Conservation (phyloP, 2,888 invertebrate genomes). For the Cancer borealis region DNA sequence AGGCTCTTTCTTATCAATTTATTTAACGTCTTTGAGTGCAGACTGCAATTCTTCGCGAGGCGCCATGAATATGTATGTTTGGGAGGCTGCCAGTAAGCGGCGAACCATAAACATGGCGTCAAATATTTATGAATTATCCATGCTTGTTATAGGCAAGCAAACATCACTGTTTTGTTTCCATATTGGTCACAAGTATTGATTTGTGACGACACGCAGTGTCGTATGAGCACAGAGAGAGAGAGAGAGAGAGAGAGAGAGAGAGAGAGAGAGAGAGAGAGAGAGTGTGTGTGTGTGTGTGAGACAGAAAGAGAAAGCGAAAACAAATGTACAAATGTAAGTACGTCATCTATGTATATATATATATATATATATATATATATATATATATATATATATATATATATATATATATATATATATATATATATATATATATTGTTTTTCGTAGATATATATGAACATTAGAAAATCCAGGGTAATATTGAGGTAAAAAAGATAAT, state of each 20-base stretch:
- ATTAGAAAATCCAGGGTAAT: too few relatives aligned
- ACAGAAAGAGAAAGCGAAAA: too few relatives aligned
- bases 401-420: too few relatives aligned
- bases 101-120: background rate
- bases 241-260: slow-evolving; percentile 40
- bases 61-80: slow-evolving; percentile 39
- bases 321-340: too few relatives aligned
- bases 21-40: slow-evolving; percentile 8
- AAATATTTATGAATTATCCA: background rate
- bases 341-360: too few relatives aligned
- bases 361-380: too few relatives aligned
- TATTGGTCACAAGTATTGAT: background rate
- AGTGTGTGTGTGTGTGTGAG: too few relatives aligned
- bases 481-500: too few relatives aligned
- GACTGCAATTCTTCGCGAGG: background rate
- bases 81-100: background rate
- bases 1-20: background rate
- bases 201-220: background rate
- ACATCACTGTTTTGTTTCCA: background rate
- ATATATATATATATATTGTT: too few relatives aligned
- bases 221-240: background rate
- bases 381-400: too few relatives aligned
- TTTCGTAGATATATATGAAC: too few relatives aligned
- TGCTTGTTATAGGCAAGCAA: background rate
- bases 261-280: slow-evolving; percentile 27